Evolutionary conservation across 2,888 invertebrate genomes (phyloP), one percentile per base, ranked within the genome.

Genomic region (Hypsopygia costalis): DNA sequence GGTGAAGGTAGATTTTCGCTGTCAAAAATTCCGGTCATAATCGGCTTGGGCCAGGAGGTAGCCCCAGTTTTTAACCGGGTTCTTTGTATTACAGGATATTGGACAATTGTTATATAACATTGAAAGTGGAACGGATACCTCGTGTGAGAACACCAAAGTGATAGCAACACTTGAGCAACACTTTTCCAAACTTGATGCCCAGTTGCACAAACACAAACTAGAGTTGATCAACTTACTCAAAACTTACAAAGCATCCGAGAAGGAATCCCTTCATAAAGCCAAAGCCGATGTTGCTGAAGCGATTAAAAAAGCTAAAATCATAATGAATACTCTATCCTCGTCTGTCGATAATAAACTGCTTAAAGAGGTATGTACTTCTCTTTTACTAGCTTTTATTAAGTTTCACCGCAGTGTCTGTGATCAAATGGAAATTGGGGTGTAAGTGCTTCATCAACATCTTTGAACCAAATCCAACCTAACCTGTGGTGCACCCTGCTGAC

Each of bases 121-220:
- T 11, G 70, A 75, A 43, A 76, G 65, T 51, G 74, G 77, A 30
- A 62, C 62, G n/a, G 72, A 64, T 21, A 44, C 75, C 0, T 54
- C 62, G 5, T 64, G 68, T 9, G 69, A 76, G 11, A 49, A 75
- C 1, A 67, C 70, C 31, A 58, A 56, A 28, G 51, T 78, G 7
- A 72, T 87, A 34, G 59, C 60, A 5, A 53, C 62, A n/a, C 72
- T 92, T 4, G 83, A 85, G 31, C 86, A 88, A 46, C 90, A 91
- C 55, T 92, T 91, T 51, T 76, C 86, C 0, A 77, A 88, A 46
- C 62, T 92, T 0, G 83, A 85, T 44, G 89, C 85, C 0, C 58
- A 78, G 4, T 62, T 92, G 30, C 92, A 92, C 62, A 81, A 81
- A 36, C 67, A 88, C 30, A 92, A 92, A 51, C 58, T 71, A 6